These are phyloP conservation scores for Hydrozoanthus gracilis DNA, from an alignment of 92 coral and sea anemone species.

Conservation along the genomic window DNA sequence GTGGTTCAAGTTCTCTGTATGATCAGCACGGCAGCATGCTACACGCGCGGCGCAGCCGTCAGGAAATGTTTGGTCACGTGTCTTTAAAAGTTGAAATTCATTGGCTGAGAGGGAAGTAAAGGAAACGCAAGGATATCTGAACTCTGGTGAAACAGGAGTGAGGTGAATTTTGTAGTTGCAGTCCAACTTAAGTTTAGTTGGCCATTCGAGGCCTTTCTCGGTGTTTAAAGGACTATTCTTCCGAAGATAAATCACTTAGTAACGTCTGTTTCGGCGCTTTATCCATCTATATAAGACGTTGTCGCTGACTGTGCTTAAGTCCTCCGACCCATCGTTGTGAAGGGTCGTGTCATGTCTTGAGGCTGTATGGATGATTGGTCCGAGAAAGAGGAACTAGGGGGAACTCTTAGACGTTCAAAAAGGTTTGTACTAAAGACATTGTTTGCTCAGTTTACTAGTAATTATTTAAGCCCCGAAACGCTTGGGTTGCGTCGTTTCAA, in stretches of 20 bases:
- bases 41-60: constrained; percentile 48
- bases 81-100: not conserved
- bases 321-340: constrained; percentile 69
- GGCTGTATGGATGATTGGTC: constrained; percentile 96
- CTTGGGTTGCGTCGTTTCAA: constrained; percentile 15
- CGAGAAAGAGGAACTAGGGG: constrained; percentile 99
- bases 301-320: constrained; percentile 42
- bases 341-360: constrained; percentile 98
- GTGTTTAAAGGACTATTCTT: constrained; percentile 13
- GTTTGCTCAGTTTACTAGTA: not conserved
- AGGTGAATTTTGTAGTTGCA: constrained; percentile 15
- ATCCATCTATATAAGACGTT: constrained; percentile 10
- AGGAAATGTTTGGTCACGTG: constrained; percentile 45
- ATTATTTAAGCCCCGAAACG: not conserved
- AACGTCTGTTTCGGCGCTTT: constrained; percentile 19
- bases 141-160: constrained; percentile 48
- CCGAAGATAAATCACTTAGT: constrained; percentile 12
- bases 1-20: not conserved
- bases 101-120: constrained; percentile 32
- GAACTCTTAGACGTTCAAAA: constrained; percentile 87
- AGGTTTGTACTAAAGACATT: constrained; percentile 75
- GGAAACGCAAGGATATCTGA: constrained; percentile 43
- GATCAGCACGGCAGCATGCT: not conserved
- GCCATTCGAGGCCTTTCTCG: constrained; percentile 30
- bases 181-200: not conserved